Evolutionary conservation across 1,140 invertebrate genomes (phyloP), one percentile per base, ranked within the genome.

Genomic region (Galleria mellonella): DNA sequence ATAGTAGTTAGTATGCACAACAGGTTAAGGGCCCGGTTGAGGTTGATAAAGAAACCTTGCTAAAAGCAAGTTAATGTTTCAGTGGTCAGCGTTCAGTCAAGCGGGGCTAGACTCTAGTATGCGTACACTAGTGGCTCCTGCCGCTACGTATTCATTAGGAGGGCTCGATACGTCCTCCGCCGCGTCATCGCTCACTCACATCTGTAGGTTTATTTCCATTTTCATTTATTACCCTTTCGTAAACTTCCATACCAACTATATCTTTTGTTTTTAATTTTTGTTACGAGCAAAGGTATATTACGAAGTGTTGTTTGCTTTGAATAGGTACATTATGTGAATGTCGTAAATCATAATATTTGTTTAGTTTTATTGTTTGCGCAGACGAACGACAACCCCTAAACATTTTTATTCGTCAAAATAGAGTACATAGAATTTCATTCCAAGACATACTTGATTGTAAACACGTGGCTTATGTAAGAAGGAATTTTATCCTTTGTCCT

Each of bases 61-160:
- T 83, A 82, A 85, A 78, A 48, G 51, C 52, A 60, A 68, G 64
- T 83, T 79, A 58, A 83, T 79, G 59, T 85, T 83, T 82, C 82
- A 85, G 82, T 83, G 64, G 55, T 79, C 73, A 72, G 59, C 72
- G 62, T 83, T 57, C 78, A 83, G 61, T 79, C 82, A 51, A 60
- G 55, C 43, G 81, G 78, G 61, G 82, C 82, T 74, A 78, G 67
- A 78, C 58, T 85, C 53, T 85, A 85, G 53, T 72, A 64, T 62
- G 51, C 43, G 32, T 53, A 60, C 53, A 58, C 47, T 48, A 42
- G 50, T 61, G 76, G 67, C 69, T 63, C 52, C 63, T 51, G 55
- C 61, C 62, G 54, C 53, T 47, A 56, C 62, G 47, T 60, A 58
- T 55, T 17, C 35, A 47, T 70, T 58, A 81, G 78, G 75, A 75